Conservation (phyloP, 2,113 vertebrate genomes). For the Proterorhinus semilunaris region DNA sequence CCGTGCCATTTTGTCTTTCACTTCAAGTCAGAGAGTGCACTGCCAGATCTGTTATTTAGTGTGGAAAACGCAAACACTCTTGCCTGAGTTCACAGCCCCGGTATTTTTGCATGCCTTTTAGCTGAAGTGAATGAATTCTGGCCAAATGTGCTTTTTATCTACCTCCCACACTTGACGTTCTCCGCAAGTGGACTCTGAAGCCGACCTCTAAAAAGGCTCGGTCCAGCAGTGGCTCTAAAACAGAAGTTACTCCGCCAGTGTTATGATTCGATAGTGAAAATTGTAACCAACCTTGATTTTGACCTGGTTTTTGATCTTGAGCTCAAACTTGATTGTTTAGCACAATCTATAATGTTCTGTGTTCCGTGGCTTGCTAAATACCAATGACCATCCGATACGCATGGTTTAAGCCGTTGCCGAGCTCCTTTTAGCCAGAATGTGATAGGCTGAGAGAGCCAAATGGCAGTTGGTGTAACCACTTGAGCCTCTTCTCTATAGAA, state of each 20-base stretch:
- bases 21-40: constrained; percentile 1
- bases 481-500: background rate
- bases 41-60: constrained; percentile 19
- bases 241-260: background rate
- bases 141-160: constrained; percentile 43
- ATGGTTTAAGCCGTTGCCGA: too few relatives aligned
- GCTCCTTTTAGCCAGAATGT: background rate
- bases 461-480: background rate
- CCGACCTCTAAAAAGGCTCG: constrained; percentile 7
- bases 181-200: constrained; percentile 39
- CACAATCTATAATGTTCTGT: too few relatives aligned
- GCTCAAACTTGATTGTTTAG: too few relatives aligned
- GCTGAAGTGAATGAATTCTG: constrained; percentile 32
- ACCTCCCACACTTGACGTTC: constrained; percentile 22
- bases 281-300: too few relatives aligned
- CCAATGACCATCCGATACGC: too few relatives aligned
- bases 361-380: too few relatives aligned
- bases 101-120: constrained; percentile 42
- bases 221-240: background rate
- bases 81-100: constrained; percentile 23
- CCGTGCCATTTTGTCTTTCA: constrained; percentile 23
- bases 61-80: constrained; percentile 18
- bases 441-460: background rate
- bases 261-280: too few relatives aligned
- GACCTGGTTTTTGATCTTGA: too few relatives aligned